Conservation (phyloP, 2,797 vertebrate genomes). For the Emydoidea blandingii region DNA sequence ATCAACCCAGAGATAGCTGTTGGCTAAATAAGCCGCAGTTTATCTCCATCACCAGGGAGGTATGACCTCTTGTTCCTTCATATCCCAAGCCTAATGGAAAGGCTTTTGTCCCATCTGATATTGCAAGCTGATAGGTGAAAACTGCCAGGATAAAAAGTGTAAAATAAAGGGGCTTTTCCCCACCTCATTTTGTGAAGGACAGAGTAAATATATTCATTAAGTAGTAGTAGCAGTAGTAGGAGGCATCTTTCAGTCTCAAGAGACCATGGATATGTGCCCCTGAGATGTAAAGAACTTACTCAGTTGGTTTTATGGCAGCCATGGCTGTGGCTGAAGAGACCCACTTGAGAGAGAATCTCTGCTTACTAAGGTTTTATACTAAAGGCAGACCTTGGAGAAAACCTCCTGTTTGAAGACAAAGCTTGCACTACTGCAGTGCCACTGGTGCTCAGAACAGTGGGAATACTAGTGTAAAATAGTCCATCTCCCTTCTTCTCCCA, state of each 20-base stretch:
- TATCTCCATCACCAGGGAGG: neutral
- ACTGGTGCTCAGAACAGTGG: neutral
- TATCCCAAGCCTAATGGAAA: neutral
- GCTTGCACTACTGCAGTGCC: neutral
- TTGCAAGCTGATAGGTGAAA: neutral
- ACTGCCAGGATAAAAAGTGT: neutral
- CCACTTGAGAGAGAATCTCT: no score
- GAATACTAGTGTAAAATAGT: neutral
- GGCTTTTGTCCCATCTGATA: neutral
- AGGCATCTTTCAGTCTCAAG: no score
- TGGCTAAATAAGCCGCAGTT: no score
- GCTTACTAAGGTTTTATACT: neutral
- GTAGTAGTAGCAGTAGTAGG: no score
- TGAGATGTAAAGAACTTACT: no score
- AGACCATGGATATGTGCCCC: no score
- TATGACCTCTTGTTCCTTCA: neutral
- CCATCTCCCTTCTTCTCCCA: neutral
- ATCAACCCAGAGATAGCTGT: neutral
- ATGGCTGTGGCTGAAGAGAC: no score
- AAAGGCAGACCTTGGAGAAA: neutral
- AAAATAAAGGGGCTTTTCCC: neutral
- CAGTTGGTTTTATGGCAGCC: no score
- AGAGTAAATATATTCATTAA: neutral
- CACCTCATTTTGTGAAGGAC: neutral
- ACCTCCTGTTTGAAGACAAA: no score